Percentiles rank a stretch among this genome's conserved stretches.
Evolutionary conservation across 2,797 vertebrate species (phyloP).

Genomic region (Molossus molossus): DNA sequence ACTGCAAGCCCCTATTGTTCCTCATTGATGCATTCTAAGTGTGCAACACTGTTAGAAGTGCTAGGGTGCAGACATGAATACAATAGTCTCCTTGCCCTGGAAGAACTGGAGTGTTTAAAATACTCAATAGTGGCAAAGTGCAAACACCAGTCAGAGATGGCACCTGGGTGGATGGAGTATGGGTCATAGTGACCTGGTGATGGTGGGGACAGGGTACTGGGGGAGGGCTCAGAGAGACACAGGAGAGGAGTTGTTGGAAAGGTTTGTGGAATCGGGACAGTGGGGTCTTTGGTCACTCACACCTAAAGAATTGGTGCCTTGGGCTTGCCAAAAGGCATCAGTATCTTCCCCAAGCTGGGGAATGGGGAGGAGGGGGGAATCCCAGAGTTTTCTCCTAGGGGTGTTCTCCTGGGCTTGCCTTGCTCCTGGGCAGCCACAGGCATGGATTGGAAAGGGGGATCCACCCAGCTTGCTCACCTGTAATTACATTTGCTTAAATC

Average conservation of each 20-base stretch:
- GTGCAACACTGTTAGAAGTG: not conserved
- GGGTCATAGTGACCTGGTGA: not conserved
- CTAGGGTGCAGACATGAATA: not conserved
- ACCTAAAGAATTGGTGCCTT: not conserved
- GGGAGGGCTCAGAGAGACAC: not conserved
- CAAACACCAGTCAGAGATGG: not conserved
- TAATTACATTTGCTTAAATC: constrained; percentile 64
- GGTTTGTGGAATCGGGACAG: not conserved
- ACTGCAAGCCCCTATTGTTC: not conserved
- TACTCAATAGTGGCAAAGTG: not conserved
- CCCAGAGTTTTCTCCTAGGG: not conserved
- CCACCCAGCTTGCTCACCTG: constrained; percentile 44
- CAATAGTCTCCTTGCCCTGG: not conserved
- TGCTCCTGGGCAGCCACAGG: not conserved
- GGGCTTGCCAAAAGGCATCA: not conserved
- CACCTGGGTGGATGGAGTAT: too few relatives aligned
- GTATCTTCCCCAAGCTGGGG: not conserved
- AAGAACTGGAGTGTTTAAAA: not conserved
- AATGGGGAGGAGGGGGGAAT: not conserved
- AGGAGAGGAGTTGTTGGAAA: not conserved
- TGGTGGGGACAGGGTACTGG: not conserved
- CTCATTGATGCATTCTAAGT: not conserved
- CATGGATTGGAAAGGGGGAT: not conserved
- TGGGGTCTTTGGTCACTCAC: not conserved
- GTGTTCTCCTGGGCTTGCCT: not conserved